Evolutionary conservation across 1,140 invertebrate genomes (phyloP).

Genomic region (Atopsyche davidsoni): DNA sequence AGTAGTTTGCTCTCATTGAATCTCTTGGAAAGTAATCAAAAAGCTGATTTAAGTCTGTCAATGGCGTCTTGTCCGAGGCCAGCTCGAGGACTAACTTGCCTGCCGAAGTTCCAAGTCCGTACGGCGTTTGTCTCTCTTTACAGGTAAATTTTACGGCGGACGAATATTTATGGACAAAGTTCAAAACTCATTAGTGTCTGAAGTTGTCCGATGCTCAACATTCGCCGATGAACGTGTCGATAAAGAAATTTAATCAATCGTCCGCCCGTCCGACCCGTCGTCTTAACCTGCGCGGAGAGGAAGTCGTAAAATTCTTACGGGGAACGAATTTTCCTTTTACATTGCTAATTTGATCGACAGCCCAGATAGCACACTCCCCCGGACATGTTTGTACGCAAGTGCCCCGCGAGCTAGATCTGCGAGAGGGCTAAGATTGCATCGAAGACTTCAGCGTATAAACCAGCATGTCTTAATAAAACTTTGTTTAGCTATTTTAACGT

Average conservation of each 20-base stretch:
- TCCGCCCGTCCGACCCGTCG: not conserved
- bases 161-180: slow-evolving; percentile 18
- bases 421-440: too few relatives aligned
- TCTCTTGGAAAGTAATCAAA: too few relatives aligned
- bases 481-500: too few relatives aligned
- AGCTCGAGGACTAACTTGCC: slow-evolving; percentile 1
- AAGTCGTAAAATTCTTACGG: slow-evolving; percentile 12
- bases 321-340: slow-evolving; percentile 10
- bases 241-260: slow-evolving; percentile 31
- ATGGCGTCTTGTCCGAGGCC: too few relatives aligned
- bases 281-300: slow-evolving; percentile 12
- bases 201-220: slow-evolving; percentile 14
- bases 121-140: not conserved
- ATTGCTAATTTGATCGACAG: slow-evolving; percentile 13
- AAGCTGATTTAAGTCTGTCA: too few relatives aligned
- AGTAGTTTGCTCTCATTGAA: too few relatives aligned
- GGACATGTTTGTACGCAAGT: too few relatives aligned
- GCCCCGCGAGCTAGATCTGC: too few relatives aligned
- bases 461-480: too few relatives aligned
- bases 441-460: too few relatives aligned
- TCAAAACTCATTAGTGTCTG: slow-evolving; percentile 29
- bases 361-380: slow-evolving; percentile 4
- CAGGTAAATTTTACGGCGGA: slow-evolving; percentile 3
- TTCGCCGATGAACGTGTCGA: slow-evolving; percentile 27
- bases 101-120: not conserved